These are phyloP conservation scores for Spea hammondii DNA, from an alignment of 2,797 vertebrate species.

Conservation along the genomic window DNA sequence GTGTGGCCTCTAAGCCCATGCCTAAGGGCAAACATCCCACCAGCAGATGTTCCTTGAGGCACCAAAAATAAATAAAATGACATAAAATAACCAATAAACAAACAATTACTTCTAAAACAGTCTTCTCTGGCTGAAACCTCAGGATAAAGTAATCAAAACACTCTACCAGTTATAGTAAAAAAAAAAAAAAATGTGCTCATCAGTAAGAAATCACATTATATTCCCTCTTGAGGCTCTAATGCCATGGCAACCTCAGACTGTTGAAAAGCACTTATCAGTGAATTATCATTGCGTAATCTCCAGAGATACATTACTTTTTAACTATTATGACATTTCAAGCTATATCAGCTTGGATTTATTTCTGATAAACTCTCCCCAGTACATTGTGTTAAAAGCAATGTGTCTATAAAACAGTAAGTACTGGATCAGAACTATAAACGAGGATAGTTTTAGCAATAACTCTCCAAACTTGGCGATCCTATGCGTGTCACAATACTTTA, in stretches of 20 bases:
- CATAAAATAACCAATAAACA: too few relatives aligned
- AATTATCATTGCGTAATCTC: slow-evolving; percentile 47
- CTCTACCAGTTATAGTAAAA: slow-evolving; percentile 7
- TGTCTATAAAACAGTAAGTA: not conserved
- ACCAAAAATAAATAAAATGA: too few relatives aligned
- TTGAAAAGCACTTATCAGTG: slow-evolving; percentile 49
- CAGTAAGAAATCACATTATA: slow-evolving; percentile 42
- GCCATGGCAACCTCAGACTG: slow-evolving; percentile 44
- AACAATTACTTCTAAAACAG: too few relatives aligned
- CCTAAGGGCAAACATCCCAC: too few relatives aligned
- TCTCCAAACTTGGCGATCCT: too few relatives aligned
- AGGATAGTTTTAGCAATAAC: too few relatives aligned
- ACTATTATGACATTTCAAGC: slow-evolving; percentile 44
- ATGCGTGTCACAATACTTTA: too few relatives aligned
- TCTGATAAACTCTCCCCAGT: slow-evolving; percentile 13
- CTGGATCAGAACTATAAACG: not conserved
- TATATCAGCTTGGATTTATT: slow-evolving; percentile 23
- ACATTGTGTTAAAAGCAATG: not conserved
- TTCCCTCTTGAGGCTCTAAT: slow-evolving; percentile 42
- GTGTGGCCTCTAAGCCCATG: too few relatives aligned
- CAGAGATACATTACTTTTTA: slow-evolving; percentile 36
- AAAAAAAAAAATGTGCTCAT: slow-evolving; percentile 32
- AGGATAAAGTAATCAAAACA: slow-evolving; percentile 31
- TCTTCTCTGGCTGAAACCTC: slow-evolving; percentile 12
- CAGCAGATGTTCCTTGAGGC: too few relatives aligned